Conservation (phyloP, 2,113 vertebrate species). For the Mirounga angustirostris region DNA sequence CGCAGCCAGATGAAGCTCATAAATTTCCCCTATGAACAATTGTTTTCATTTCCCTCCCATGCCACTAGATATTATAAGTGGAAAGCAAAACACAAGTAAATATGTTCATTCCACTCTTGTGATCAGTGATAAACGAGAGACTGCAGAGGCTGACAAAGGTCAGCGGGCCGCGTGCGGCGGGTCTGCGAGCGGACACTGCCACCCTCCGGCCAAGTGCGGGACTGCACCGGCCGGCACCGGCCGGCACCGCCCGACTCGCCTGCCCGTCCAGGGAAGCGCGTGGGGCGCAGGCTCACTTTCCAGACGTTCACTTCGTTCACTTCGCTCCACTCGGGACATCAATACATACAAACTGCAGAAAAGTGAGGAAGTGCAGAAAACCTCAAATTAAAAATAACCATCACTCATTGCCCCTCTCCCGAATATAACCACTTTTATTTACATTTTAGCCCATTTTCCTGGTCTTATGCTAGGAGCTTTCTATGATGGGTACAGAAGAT, state of each 20-base stretch:
- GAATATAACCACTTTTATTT: background rate
- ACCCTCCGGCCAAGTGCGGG: conserved; percentile 71
- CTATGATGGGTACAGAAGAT: background rate
- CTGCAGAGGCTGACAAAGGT: conserved; percentile 87
- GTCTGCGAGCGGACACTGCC: conserved; percentile 87
- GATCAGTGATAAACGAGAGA: conserved; percentile 90
- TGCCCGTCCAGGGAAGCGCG: fast-evolving
- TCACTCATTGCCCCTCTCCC: background rate
- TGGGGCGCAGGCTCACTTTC: background rate
- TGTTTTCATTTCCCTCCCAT: conserved; percentile 91
- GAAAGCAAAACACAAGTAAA: conserved; percentile 91
- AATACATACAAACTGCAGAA: background rate
- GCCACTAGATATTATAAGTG: conserved; percentile 90
- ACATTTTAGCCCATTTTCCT: background rate
- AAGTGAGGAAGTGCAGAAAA: background rate
- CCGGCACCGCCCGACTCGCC: background rate
- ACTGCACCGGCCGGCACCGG: conserved; percentile 56
- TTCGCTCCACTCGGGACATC: background rate
- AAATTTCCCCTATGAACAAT: conserved; percentile 96
- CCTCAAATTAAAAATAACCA: background rate
- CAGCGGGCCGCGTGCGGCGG: conserved; percentile 71
- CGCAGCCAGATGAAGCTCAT: conserved; percentile 96
- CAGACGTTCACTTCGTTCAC: fast-evolving
- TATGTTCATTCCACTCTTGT: conserved; percentile 88
- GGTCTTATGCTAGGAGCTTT: background rate